phyloP scores from a whole-genome alignment of 2,888 invertebrate genomes.

The Heliconius cydno region DNA sequence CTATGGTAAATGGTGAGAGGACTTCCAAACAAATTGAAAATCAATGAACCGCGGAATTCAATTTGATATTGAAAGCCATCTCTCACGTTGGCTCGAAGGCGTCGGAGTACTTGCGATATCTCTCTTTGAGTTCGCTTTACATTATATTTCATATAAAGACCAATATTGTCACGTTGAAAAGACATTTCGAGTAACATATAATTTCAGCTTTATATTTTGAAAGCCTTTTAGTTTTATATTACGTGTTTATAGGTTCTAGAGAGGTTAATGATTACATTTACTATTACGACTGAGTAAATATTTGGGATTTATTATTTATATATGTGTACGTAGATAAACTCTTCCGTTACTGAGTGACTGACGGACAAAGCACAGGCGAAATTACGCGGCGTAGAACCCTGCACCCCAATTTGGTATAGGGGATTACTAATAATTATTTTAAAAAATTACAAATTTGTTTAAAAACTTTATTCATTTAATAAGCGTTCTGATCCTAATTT shows the following conservation, averaged over 20 bases:
- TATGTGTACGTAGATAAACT: no score
- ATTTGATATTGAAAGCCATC: slow-evolving; percentile 86
- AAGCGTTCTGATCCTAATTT: no score
- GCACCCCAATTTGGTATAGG: neutral
- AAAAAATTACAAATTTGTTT: no score
- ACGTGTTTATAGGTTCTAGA: neutral
- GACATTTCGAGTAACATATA: slow-evolving; percentile 53
- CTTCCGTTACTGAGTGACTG: no score
- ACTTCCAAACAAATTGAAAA: slow-evolving; percentile 83
- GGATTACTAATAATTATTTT: neutral
- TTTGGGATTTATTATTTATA: no score
- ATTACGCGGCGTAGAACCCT: neutral
- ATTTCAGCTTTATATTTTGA: slow-evolving; percentile 46
- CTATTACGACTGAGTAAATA: neutral
- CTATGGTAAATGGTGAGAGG: slow-evolving; percentile 78
- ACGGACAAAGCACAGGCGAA: neutral
- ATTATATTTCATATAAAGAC: slow-evolving; percentile 58
- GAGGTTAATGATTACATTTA: neutral
- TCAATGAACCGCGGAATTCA: slow-evolving; percentile 87
- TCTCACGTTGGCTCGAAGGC: slow-evolving; percentile 72
- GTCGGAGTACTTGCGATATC: slow-evolving; percentile 68
- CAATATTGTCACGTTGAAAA: slow-evolving; percentile 59
- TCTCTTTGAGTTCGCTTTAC: slow-evolving; percentile 73
- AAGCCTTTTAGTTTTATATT: slow-evolving; percentile 35
- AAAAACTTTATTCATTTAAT: no score